Percentiles rank a stretch among this genome's conserved stretches.
These are phyloP conservation scores for Neoaliturus tenellus DNA, from an alignment of 2,888 invertebrate species.

Conservation along the genomic window DNA sequence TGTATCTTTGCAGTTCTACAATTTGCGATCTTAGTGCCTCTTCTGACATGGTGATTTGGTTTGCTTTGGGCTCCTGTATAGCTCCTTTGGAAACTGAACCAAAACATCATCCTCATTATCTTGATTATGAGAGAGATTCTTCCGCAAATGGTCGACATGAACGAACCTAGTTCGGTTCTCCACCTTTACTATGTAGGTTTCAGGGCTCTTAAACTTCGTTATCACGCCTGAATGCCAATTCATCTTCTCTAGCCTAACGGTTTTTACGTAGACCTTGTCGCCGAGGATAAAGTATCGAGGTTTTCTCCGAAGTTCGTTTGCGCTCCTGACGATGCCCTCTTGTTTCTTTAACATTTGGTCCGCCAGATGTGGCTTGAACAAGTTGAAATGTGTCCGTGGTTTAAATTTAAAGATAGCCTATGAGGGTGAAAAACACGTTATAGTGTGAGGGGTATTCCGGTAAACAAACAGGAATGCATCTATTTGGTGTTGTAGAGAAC, in stretches of 20 bases:
- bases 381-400: neutral
- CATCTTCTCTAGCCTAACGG: neutral
- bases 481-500: too few species aligned
- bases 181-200: too few species aligned
- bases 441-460: too few species aligned
- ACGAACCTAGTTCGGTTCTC: too few species aligned
- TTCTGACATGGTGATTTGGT: too few species aligned
- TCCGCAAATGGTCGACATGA: neutral
- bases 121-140: neutral
- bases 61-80: neutral
- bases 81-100: too few species aligned
- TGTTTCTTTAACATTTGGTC: neutral
- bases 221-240: neutral
- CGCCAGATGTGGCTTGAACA: neutral
- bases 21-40: too few species aligned
- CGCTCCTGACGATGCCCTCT: neutral
- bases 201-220: neutral
- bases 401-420: neutral
- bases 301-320: neutral
- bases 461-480: too few species aligned
- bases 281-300: neutral
- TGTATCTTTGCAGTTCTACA: too few species aligned
- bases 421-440: neutral
- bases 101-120: too few species aligned
- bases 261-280: neutral